Percentiles rank a stretch among this genome's conserved stretches.
Evolutionary conservation across 2,113 vertebrate genomes (phyloP).

Genomic region (Daphoenositta chrysoptera): DNA sequence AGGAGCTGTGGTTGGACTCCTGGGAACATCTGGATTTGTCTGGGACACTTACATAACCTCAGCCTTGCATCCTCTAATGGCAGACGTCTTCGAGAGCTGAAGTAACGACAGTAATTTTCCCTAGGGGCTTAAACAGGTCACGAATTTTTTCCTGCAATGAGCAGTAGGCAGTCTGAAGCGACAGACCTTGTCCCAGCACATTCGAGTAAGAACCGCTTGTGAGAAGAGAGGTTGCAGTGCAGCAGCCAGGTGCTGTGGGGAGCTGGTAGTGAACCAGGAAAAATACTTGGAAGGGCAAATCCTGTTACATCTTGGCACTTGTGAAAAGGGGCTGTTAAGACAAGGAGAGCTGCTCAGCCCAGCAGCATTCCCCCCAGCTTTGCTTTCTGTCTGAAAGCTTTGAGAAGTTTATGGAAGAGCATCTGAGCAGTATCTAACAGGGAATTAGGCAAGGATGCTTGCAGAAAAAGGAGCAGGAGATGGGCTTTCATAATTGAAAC

Average conservation of each 20-base stretch:
- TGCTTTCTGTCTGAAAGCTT: not conserved
- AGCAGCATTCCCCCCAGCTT: not conserved
- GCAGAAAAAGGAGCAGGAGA: not conserved
- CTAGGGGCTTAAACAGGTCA: not conserved
- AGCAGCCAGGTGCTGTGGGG: not conserved
- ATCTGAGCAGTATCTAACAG: not conserved
- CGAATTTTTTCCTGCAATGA: not conserved
- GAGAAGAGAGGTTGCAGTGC: not conserved
- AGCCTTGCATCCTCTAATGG: not conserved
- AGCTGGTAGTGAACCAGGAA: not conserved
- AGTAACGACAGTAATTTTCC: not conserved
- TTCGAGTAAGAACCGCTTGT: not conserved
- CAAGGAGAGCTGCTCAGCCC: not conserved
- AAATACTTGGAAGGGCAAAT: not conserved
- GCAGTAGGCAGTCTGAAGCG: not conserved
- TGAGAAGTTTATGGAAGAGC: not conserved
- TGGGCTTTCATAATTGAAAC: not conserved
- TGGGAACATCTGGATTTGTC: not conserved
- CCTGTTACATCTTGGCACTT: not conserved
- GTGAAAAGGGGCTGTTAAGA: not conserved
- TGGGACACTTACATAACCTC: conserved; percentile 17
- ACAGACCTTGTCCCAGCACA: not conserved
- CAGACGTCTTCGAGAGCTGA: not conserved
- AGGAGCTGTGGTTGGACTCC: not conserved
- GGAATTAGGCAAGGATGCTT: not conserved